A percentile compares a stretch with the other conserved stretches of the same genome.
These are phyloP conservation scores for Poecile atricapillus DNA, from an alignment of 2,113 vertebrate species.

Conservation along the genomic window DNA sequence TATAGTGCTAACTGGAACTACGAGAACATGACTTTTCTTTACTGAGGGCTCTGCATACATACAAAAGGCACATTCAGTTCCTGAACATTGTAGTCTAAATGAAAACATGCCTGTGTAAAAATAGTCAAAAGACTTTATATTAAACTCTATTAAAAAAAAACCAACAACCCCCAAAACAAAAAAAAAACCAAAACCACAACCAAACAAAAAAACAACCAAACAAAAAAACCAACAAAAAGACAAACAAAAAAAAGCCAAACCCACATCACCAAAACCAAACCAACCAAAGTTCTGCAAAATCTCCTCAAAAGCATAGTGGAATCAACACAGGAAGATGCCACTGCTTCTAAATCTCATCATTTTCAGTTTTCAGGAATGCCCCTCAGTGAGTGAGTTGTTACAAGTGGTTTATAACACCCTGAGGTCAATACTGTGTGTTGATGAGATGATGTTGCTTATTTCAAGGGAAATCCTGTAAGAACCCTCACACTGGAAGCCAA, in stretches of 20 bases:
- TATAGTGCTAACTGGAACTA: conserved; percentile 6
- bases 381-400: background rate
- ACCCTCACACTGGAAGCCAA: background rate
- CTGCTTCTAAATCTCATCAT: background rate
- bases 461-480: background rate
- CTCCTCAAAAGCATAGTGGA: background rate
- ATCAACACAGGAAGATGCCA: background rate
- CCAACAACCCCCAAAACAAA: background rate
- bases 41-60: background rate
- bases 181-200: background rate
- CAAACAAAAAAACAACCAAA: no score
- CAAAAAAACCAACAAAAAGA: background rate
- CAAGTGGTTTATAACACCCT: background rate
- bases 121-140: conserved; percentile 9
- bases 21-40: background rate
- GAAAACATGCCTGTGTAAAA: conserved; percentile 41
- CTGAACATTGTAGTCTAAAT: conserved; percentile 15
- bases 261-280: background rate
- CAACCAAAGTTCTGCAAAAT: background rate
- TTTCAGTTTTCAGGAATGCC: background rate
- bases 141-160: background rate
- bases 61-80: conserved; percentile 36
- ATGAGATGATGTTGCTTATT: background rate
- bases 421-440: background rate
- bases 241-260: no score